Percentiles rank a stretch among this genome's conserved stretches.
Conservation (phyloP, 2,113 vertebrate species). For the Sturnira hondurensis region DNA sequence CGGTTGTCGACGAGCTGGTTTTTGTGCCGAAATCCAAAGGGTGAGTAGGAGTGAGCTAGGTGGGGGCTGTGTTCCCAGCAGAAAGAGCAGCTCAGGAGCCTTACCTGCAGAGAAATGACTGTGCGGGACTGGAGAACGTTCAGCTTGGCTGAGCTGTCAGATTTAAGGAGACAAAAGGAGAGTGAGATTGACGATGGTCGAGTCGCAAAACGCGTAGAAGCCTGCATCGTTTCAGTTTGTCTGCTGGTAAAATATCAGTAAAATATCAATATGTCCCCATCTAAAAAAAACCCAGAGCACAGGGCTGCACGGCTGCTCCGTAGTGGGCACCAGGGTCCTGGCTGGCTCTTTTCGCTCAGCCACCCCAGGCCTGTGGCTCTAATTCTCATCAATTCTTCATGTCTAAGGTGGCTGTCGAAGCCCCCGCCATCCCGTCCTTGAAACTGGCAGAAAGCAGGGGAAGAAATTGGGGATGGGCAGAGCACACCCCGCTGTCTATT, state of each 20-base stretch:
- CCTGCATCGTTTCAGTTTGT: constrained; percentile 17
- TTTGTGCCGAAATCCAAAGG: neutral
- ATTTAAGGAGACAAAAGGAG: constrained; percentile 5
- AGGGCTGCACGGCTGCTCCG: neutral
- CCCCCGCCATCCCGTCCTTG: neutral
- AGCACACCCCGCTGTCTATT: neutral
- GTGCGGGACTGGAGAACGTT: neutral
- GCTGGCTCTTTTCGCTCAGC: neutral
- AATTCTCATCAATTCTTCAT: neutral
- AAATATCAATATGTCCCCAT: neutral
- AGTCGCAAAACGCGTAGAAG: constrained; percentile 5
- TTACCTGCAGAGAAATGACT: neutral
- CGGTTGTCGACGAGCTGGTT: neutral
- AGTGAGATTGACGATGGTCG: neutral
- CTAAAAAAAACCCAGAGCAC: neutral
- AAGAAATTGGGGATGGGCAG: neutral
- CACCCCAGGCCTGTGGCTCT: neutral
- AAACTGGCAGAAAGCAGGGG: neutral
- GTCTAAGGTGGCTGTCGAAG: neutral
- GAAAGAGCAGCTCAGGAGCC: neutral
- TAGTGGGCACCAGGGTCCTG: neutral
- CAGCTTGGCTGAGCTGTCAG: neutral
- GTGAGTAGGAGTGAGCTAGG: neutral
- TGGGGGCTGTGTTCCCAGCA: neutral
- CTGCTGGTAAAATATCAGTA: constrained; percentile 23